These are phyloP conservation scores for Coremacera marginata DNA, from an alignment of 2,888 invertebrate species.

Conservation along the genomic window DNA sequence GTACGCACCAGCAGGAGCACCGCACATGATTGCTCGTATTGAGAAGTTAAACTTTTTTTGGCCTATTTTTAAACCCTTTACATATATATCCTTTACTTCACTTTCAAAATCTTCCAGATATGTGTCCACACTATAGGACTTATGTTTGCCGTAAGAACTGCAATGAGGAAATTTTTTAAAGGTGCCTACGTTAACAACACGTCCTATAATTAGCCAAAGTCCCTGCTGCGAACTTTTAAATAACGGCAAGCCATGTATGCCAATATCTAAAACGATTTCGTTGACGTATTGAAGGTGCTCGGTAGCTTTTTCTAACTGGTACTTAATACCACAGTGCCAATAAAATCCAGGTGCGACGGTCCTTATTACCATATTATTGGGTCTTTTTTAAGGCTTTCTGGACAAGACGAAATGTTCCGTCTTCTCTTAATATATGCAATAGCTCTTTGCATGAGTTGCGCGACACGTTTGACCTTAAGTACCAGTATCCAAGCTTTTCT, in stretches of 20 bases:
- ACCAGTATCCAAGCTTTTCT: background rate
- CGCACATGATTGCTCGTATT: background rate
- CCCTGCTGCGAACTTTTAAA: constrained; percentile 7
- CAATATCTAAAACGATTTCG: no score
- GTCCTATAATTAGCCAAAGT: constrained; percentile 21
- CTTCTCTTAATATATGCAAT: background rate
- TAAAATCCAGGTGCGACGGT: background rate
- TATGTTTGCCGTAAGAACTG: constrained; percentile 7
- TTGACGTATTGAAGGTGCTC: no score
- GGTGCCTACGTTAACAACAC: constrained; percentile 4
- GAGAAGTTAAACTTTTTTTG: background rate
- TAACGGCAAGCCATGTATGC: constrained; percentile 21
- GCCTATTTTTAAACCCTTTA: background rate
- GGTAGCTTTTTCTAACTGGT: no score
- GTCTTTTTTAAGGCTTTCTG: no score
- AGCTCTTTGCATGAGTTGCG: background rate
- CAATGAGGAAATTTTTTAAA: constrained; percentile 15
- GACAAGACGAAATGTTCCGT: background rate
- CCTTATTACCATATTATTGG: background rate
- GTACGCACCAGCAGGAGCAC: background rate
- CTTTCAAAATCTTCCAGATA: constrained; percentile 25
- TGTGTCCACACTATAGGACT: constrained; percentile 2
- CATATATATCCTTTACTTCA: background rate
- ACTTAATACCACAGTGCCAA: background rate
- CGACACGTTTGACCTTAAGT: background rate